Base-by-base conservation (phyloP, 2,113 vertebrate genomes). In the Stigmatopora nigra region DNA sequence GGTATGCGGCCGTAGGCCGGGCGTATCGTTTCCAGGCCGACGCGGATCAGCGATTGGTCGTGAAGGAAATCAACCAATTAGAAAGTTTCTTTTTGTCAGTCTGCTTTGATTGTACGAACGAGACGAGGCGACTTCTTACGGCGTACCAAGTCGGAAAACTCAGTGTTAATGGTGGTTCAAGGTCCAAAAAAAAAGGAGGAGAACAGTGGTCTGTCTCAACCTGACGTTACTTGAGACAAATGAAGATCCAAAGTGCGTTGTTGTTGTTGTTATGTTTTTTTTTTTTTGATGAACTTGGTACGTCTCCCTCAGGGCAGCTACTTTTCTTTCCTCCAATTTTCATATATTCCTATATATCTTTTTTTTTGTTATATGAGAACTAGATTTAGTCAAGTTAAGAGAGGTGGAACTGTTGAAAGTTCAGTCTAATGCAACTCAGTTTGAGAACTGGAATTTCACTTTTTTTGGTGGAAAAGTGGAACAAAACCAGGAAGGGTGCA, bases 241-340 rank as follows among this genome's bases (percentile, higher is more conserved):
- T 14, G 70, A 83, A 81, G 80, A 87, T 83, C 87, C 87, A 87
- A 89, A 89, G 88, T 89, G 84, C 81, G 84, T 74, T 64, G 25
- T 31, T 31, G 3, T 31, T 80, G 84, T 74, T 64, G 25, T 31
- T 31, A 31, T 31, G 25, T 31, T 31, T 31, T 31, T 31, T 31
- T 31, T 31, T 31, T 72, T 72, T 72, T 70, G 55, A 62, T 79
- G 64, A 79, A 67, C 38, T 3, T 52, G 70, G 74, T 73, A 63
- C 71, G 67, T 83, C 77, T 72, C 77, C 82, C 78, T 84, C 80
- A 88, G 86, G 86, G 85, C 84, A 80, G 80, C 87, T 84, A 68
- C 60, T 76, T 52, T 25, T 45, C 48, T 46, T 63, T 56, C 25
- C 45, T 53, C 3, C 3, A 52, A 31, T 60, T 74, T 59, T 59